These are phyloP conservation scores for Orthosia gothica DNA, from an alignment of 2,888 invertebrate genomes.

Conservation along the genomic window DNA sequence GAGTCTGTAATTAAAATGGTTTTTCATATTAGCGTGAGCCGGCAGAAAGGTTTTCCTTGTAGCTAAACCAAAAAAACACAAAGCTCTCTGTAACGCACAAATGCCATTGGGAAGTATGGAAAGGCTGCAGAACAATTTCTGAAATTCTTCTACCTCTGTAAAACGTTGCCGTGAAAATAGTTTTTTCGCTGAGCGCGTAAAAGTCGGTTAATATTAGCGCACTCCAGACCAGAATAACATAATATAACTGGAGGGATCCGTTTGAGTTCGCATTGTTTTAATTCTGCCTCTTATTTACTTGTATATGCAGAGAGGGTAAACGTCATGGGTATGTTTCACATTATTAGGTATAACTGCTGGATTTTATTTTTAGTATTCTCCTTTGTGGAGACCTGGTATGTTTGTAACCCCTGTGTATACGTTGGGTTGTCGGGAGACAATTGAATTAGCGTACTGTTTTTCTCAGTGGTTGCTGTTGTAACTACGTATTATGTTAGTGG, in stretches of 20 bases:
- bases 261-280: conserved; percentile 50
- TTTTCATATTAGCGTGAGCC: conserved; percentile 54
- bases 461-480: not conserved
- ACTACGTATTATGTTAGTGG: not conserved
- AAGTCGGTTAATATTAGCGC: conserved; percentile 39
- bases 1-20: conserved; percentile 67
- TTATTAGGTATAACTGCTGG: conserved; percentile 39
- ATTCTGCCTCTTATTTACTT: conserved; percentile 51
- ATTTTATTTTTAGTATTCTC: conserved; percentile 43
- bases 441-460: conserved; percentile 17
- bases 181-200: conserved; percentile 37
- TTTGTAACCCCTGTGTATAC: not conserved
- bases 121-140: conserved; percentile 23
- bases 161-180: conserved; percentile 17
- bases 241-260: conserved; percentile 29
- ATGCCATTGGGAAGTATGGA: conserved; percentile 33
- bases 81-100: conserved; percentile 33
- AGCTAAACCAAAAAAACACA: conserved; percentile 37
- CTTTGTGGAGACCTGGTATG: conserved; percentile 11
- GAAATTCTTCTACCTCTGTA: conserved; percentile 30
- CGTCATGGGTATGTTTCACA: conserved; percentile 43
- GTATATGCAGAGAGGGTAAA: conserved; percentile 48
- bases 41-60: conserved; percentile 60
- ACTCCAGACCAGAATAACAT: conserved; percentile 40
- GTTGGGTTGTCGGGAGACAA: not conserved